Evolutionary conservation across 2,888 invertebrate genomes (phyloP).

Genomic region (Zootermopsis nevadensis): DNA sequence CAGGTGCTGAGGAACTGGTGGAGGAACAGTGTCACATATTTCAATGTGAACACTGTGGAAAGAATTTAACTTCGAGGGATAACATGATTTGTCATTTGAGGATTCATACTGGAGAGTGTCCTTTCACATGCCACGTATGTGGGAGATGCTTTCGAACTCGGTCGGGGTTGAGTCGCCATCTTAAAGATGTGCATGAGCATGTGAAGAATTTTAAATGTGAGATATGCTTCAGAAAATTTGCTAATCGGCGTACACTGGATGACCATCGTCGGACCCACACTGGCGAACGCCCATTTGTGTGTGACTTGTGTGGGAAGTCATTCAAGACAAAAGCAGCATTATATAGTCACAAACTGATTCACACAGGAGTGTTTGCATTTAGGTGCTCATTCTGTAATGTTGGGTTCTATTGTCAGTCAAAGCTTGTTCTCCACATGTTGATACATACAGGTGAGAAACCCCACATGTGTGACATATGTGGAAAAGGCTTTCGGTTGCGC

Average conservation of each 20-base stretch:
- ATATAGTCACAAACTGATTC: constrained; percentile 72
- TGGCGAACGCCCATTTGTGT: constrained; percentile 49
- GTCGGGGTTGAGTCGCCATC: constrained; percentile 69
- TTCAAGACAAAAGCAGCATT: constrained; percentile 70
- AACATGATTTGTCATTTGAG: constrained; percentile 61
- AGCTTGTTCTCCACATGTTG: constrained; percentile 68
- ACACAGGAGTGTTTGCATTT: constrained; percentile 68
- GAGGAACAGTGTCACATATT: not conserved
- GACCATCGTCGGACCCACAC: constrained; percentile 55
- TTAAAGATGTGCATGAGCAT: constrained; percentile 64
- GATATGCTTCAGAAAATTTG: constrained; percentile 65
- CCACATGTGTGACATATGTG: constrained; percentile 66
- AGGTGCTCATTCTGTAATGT: constrained; percentile 70
- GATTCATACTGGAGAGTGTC: constrained; percentile 69
- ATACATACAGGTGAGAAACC: constrained; percentile 69
- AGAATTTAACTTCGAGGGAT: constrained; percentile 34
- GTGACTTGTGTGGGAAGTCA: constrained; percentile 45
- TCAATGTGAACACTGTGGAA: constrained; percentile 43
- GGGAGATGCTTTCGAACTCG: constrained; percentile 75
- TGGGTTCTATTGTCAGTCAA: constrained; percentile 66
- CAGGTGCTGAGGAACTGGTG: not conserved
- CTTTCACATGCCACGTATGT: constrained; percentile 74
- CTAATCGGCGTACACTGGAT: constrained; percentile 64
- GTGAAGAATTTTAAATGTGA: constrained; percentile 65
- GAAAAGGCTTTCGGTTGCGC: constrained; percentile 55